phyloP scores from a whole-genome alignment of 2,113 vertebrate species.

The Pteropus alecto region DNA sequence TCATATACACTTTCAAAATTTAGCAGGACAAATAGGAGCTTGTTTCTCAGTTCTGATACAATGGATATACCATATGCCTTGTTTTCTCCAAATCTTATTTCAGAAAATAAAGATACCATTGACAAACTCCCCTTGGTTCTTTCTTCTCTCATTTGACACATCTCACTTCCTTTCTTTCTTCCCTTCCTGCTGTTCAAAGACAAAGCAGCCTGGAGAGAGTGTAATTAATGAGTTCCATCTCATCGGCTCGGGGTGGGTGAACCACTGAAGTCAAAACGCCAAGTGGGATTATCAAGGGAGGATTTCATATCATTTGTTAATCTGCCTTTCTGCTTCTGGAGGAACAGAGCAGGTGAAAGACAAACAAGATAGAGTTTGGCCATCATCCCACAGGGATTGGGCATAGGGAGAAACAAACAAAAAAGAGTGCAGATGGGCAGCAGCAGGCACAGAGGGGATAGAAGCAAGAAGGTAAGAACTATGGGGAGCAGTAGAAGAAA shows the following conservation, averaged over 20 bases:
- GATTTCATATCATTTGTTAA: neutral
- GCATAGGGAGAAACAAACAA: neutral
- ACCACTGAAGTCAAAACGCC: neutral
- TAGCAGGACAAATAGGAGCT: conserved; percentile 40
- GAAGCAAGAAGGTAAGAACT: neutral
- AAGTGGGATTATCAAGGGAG: conserved; percentile 23
- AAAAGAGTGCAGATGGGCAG: neutral
- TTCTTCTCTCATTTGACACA: neutral
- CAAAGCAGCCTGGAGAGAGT: neutral
- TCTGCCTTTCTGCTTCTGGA: neutral
- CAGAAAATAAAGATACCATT: conserved; percentile 33
- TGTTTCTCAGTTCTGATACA: conserved; percentile 19
- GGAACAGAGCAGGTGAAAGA: neutral
- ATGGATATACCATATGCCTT: neutral
- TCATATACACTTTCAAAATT: conserved; percentile 2
- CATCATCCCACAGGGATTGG: neutral
- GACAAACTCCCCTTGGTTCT: conserved; percentile 9
- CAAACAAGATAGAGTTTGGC: neutral
- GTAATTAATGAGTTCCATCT: conserved; percentile 10
- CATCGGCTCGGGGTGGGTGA: neutral
- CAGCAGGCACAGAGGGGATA: neutral
- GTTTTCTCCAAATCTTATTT: neutral
- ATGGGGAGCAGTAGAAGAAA: neutral
- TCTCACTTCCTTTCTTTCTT: neutral
- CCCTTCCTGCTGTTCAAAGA: neutral